Evolutionary conservation across 1,140 invertebrate species (phyloP).

Genomic region (Heliconius hewitsoni): DNA sequence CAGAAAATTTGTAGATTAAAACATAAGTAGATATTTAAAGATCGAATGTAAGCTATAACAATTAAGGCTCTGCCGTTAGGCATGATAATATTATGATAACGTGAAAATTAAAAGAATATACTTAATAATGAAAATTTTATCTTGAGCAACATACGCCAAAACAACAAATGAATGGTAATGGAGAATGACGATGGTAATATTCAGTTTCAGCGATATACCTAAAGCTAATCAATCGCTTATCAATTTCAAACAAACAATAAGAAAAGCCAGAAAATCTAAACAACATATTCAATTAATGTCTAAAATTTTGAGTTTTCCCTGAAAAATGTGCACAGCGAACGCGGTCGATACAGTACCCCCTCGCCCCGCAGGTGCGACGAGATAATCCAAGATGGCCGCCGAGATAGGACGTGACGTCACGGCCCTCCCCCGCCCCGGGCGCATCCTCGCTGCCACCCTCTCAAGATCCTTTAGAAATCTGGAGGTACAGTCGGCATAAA

Average conservation of each 20-base stretch:
- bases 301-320: conserved; percentile 48
- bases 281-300: conserved; percentile 10
- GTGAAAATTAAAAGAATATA: too few relatives aligned
- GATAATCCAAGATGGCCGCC: conserved; percentile 81
- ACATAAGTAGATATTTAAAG: too few relatives aligned
- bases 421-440: conserved; percentile 64
- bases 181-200: too few relatives aligned
- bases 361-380: conserved; percentile 78
- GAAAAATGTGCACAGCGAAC: conserved; percentile 71
- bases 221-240: too few relatives aligned
- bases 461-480: conserved; percentile 79
- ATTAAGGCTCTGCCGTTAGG: too few relatives aligned
- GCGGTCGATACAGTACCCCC: conserved; percentile 71
- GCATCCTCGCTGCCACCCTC: conserved; percentile 79
- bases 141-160: too few relatives aligned
- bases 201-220: too few relatives aligned
- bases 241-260: neutral
- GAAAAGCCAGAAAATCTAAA: neutral
- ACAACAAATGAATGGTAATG: too few relatives aligned
- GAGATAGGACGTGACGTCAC: conserved; percentile 81
- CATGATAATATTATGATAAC: too few relatives aligned
- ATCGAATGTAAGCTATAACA: too few relatives aligned
- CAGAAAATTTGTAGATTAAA: too few relatives aligned
- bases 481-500: conserved; percentile 56
- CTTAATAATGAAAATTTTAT: too few relatives aligned